Base-by-base conservation (phyloP, 2,888 invertebrate genomes). In the Dione juno region DNA sequence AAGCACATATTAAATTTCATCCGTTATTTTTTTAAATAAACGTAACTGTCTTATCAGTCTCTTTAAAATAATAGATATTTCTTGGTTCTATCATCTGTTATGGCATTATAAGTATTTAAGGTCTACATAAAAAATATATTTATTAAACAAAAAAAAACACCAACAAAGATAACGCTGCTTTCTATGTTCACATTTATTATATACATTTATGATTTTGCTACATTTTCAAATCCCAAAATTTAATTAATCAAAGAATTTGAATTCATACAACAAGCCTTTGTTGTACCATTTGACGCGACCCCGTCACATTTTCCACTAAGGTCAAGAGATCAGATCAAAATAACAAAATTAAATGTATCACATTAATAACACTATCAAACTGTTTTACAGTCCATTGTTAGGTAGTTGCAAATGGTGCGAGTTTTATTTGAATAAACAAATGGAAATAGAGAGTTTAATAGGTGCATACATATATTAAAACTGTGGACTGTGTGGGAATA, bases 381-480 rank as follows among this genome's bases (percentile, higher is more conserved):
- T 72, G 65, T 74, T 82, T 83, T 82, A 85, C 80, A 66, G 79
- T n/a, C 84, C 77, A 90, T 91, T 90, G 90, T 90, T 82, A 71
- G 75, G 61, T n/a, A 77, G 75, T 73, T 75, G 70, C 76, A 78
- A 80, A 77, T 75, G 71, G 77, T 78, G 78, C 75, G 82, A 80
- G 72, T 69, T 74, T 71, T 70, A 74, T 77, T 76, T 72, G 74
- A 71, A 77, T 77, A 79, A 79, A 78, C 77, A 78, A 80, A 79
- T 77, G 77, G 72, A 77, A 75, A 75, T 77, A 79, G 72, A 80
- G 69, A 74, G 72, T 74, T 63, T 72, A 66, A 70, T 73, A 61
- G n/a, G 21, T 35, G 45, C 28, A n/a, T 45, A 19, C 61, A 45
- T 61, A 71, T 71, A 73, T 75, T 73, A 74, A 72, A 76, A 63